A percentile compares a stretch with the other conserved stretches of the same genome.
These are phyloP conservation scores for Hydrotaea diabolus DNA, from an alignment of 2,888 invertebrate genomes.

Conservation along the genomic window DNA sequence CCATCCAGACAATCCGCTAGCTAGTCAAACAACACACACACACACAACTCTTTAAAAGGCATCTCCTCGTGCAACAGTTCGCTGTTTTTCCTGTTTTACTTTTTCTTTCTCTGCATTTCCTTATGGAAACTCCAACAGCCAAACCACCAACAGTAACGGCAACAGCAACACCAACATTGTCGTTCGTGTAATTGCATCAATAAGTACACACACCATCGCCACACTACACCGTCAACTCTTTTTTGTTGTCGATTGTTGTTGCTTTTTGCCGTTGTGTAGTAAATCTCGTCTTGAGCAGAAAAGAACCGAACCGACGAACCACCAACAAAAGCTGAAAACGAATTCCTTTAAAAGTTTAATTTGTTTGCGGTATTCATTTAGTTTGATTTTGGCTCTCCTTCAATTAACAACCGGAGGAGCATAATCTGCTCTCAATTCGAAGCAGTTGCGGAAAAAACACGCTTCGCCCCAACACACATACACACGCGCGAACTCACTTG, in stretches of 20 bases:
- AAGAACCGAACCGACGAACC: slow-evolving; percentile 5
- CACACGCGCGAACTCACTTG: neutral
- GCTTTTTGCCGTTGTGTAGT: slow-evolving; percentile 24
- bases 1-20: slow-evolving; percentile 44
- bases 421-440: slow-evolving; percentile 11
- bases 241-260: slow-evolving; percentile 20
- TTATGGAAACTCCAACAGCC: slow-evolving; percentile 22
- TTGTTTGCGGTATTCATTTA: slow-evolving; percentile 58
- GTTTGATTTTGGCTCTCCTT: slow-evolving; percentile 59
- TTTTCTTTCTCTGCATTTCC: slow-evolving; percentile 17
- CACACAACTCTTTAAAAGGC: slow-evolving; percentile 72
- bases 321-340: slow-evolving; percentile 28
- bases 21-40: slow-evolving; percentile 69
- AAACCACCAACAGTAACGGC: neutral
- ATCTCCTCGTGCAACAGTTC: slow-evolving; percentile 71
- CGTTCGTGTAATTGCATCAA: slow-evolving; percentile 26
- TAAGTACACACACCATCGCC: neutral
- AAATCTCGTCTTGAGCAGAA: slow-evolving; percentile 40
- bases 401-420: slow-evolving; percentile 45
- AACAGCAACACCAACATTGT: neutral
- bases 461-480: neutral
- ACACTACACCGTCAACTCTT: neutral
- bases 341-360: slow-evolving; percentile 47
- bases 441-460: neutral
- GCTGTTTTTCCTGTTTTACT: slow-evolving; percentile 40